Percentiles rank a stretch among this genome's conserved stretches.
Conservation (phyloP, 2,888 invertebrate species). For the Tupiocoris notatus region DNA sequence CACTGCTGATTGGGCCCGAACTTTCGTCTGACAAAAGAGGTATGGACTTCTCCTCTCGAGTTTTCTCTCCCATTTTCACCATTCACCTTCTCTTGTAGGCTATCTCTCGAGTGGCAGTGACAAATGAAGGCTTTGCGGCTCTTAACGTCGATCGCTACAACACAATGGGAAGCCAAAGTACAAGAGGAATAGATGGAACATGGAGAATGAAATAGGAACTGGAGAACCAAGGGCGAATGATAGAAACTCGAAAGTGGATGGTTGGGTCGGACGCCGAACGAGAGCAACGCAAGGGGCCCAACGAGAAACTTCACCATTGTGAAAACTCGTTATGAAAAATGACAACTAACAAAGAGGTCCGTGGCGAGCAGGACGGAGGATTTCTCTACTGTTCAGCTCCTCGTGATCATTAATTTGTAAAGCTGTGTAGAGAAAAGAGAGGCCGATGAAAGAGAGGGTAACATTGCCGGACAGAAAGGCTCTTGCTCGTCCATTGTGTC, state of each 20-base stretch:
- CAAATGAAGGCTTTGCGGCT: slow-evolving; percentile 27
- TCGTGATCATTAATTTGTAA: slow-evolving; percentile 40
- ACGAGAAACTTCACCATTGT: slow-evolving; percentile 23
- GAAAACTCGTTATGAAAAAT: slow-evolving; percentile 40
- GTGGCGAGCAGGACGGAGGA: background rate
- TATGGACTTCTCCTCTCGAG: too few species aligned
- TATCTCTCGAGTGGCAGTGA: slow-evolving; percentile 19
- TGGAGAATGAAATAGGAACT: background rate
- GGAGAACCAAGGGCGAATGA: background rate
- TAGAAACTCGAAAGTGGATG: background rate
- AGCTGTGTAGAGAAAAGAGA: slow-evolving; percentile 28
- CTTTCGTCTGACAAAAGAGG: too few species aligned
- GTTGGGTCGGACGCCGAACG: background rate
- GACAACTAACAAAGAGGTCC: slow-evolving; percentile 36
- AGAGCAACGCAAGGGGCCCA: background rate
- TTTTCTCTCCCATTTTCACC: background rate
- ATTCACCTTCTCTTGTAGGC: background rate
- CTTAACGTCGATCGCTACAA: slow-evolving; percentile 16
- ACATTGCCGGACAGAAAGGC: background rate
- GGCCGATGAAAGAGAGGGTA: background rate
- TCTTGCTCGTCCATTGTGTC: slow-evolving; percentile 24
- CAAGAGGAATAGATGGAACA: slow-evolving; percentile 5
- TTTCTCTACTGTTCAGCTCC: background rate
- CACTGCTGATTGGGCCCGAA: too few species aligned
- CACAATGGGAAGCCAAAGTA: slow-evolving; percentile 36